Evolutionary conservation across 2,113 vertebrate genomes (phyloP), one percentile per base, ranked within the genome.

Genomic region (Manacus vitellinus): DNA sequence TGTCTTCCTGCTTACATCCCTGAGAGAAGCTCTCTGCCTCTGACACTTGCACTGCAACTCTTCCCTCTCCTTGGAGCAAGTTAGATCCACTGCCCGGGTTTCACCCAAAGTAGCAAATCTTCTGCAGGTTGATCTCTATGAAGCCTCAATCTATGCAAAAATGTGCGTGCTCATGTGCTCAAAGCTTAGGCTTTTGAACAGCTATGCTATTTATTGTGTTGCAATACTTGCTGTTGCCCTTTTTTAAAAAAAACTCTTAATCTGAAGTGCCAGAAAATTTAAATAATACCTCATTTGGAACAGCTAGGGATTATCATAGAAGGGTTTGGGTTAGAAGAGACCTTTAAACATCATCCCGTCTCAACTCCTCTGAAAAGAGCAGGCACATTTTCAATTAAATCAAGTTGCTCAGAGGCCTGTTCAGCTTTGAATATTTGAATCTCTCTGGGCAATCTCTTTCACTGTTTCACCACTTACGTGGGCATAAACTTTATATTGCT

Each of bases 121-220:
- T 75, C 21, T 79, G 46, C 33, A 75, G 62, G n/a, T 19, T 47
- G 16, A 37, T 16, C 30, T 11, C 55, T 51, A n/a, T 0, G 5
- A 84, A 27, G 30, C 23, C 20, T 61, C 37, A 19, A 15, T 52
- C 41, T 47, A 7, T 2, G 4, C 15, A 76, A 49, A 78, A 90
- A 63, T 46, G 4, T 4, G 2, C 12, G 11, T 58, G 19, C 18
- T 79, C 0, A 0, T 14, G 37, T 43, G 37, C 47, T 83, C 6
- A 4, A 27, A 58, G 30, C 18, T 90, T 87, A 72, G 62, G 17
- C 59, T 78, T 89, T 83, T 2, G 3, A 83, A 56, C 30, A 86
- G 9, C 9, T 56, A 7, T 63, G 43, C 20, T 61, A 12, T 79
- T 83, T 71, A 21, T 47, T 87, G 67, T 52, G 30, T 66, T 39